These are phyloP conservation scores for Mycogona germanica DNA, from an alignment of 2,888 invertebrate species.

Conservation along the genomic window DNA sequence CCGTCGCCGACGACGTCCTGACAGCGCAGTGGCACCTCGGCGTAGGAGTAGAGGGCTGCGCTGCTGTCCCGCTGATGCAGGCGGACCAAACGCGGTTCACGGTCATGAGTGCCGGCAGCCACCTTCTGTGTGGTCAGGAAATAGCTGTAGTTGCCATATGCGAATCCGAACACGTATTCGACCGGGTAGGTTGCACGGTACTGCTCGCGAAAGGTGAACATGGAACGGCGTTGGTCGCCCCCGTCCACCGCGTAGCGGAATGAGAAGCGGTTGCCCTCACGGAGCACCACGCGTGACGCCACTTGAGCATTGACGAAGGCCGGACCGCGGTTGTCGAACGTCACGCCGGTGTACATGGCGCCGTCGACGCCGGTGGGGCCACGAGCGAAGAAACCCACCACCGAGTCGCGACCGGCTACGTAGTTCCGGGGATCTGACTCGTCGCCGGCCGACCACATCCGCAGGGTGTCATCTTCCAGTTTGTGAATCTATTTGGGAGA, in stretches of 20 bases:
- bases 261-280: conserved; percentile 8
- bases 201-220: conserved; percentile 7
- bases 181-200: conserved; percentile 21
- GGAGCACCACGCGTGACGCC: conserved; percentile 9
- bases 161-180: conserved; percentile 29
- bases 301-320: conserved; percentile 9
- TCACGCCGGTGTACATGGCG: conserved; percentile 16
- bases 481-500: too few species aligned
- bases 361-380: background rate
- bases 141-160: conserved; percentile 27
- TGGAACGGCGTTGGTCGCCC: background rate
- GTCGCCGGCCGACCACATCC: conserved; percentile 10
- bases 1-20: conserved; percentile 11
- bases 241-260: conserved; percentile 13
- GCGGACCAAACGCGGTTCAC: conserved; percentile 29
- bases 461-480: background rate
- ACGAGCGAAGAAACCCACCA: conserved; percentile 17
- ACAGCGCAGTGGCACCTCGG: conserved; percentile 30
- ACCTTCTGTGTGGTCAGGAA: conserved; percentile 30
- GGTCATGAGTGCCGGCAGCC: conserved; percentile 8
- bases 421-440: conserved; percentile 16
- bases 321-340: conserved; percentile 14
- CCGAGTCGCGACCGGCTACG: conserved; percentile 14
- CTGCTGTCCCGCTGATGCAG: conserved; percentile 29
- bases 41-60: conserved; percentile 31